Base-by-base conservation (phyloP, 2,888 invertebrate genomes). In the Masnerella sp. region DNA sequence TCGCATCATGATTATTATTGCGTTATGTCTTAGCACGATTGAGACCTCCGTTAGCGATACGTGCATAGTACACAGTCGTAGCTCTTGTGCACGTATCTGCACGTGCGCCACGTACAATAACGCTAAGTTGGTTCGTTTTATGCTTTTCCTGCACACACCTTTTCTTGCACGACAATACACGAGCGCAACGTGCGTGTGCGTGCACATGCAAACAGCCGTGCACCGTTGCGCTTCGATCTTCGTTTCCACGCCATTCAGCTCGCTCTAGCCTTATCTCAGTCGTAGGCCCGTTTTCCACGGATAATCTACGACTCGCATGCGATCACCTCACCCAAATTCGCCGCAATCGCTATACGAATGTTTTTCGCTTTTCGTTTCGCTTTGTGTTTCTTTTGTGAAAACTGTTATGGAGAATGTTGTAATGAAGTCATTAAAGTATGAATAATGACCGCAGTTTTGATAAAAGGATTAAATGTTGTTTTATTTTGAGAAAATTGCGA, bases 1-100 rank as follows among this genome's bases (percentile, higher is more conserved):
- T 81, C 80, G 76, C 82, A 79, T 81, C 81, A 80, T 82, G 80
- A 83, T 84, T 82, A 80, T 83, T 84, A 84, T 84, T 82, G 82
- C 80, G 79, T 82, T 81, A 80, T 75, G 76, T 79, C 78, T 76
- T 65, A 72, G 72, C 77, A 42, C 76, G 80, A 85, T 84, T 84
- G 83, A 84, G 84, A 83, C 82, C 84, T 83, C 80, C 79, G 82
- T 81, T 77, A 79, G 80, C 78, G 74, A 80, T 78, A 77, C 73
- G 59, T 65, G 58, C 25, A 59, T 28, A 56, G 69, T 64, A 74
- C 58, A 54, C 56, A 51, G 49, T 38, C 15, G 49, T 42, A 42
- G 30, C 59, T 59, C 51, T 70, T 49, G 15, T 74, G 42, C 54
- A 62, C 45, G 58, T 64, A 64, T 59, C 22, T 62, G 51, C 73